Evolutionary conservation across 2,113 vertebrate species (phyloP), one percentile per base, ranked within the genome.

Genomic region (Anser cygnoides): DNA sequence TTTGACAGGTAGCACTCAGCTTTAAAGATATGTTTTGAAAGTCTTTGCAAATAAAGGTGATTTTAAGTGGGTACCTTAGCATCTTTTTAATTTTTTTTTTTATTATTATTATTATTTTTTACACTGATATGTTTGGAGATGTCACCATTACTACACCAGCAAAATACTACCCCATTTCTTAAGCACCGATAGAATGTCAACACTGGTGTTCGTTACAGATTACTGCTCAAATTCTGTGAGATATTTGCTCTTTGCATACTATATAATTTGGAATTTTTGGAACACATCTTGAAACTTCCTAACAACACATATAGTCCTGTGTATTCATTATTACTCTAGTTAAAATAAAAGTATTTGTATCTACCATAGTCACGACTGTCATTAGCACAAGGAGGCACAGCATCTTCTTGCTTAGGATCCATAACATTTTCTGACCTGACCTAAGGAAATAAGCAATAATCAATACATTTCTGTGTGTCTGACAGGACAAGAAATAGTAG

Each of bases 371-470:
- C 68, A 21, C 5, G 35, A 49, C 14, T 84, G 57, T 80, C 74
- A 90, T 71, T n/a, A 50, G 57, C 41, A 68, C 11, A 63, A 66
- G 44, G 70, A 92, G 33, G 13, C 41, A n/a, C 31, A 75, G 43
- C 2, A 28, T 76, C 44, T 74, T 91, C 76, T 49, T 52, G 62
- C 41, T 78, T 19, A 44, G 84, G 78, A 81, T 89, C 72, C 7
- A 0, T 10, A 70, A 9, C 31, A 26, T 49, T 46, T 46, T 61
- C 41, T 70, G 96, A 61, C 61, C 15, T 54, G 41, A 57, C 73
- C 97, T 97, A 77, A 79, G n/a, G 50, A n/a, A 90, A 90, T n/a
- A 73, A 93, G 70, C 14, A 76, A 29, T 19, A 84, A 89, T 46
- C 50, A 63, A 21, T 77, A 67, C 88, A 87, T 18, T 4, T 26